phyloP scores from a whole-genome alignment of 2,888 invertebrate genomes.

The Augochlorella aurata region DNA sequence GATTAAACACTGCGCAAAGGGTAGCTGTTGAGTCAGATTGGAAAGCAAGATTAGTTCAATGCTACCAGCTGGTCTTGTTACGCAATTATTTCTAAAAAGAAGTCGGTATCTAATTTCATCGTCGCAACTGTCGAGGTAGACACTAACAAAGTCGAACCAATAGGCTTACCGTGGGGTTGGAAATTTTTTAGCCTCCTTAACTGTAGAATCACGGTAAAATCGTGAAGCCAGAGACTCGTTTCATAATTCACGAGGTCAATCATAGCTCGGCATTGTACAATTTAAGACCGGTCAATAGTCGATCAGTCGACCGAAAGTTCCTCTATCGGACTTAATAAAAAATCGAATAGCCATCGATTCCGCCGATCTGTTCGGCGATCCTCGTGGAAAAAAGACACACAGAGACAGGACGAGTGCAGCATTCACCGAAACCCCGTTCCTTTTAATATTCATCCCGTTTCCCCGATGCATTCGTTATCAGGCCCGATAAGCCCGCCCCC shows the following conservation, averaged over 20 bases:
- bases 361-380: not conserved
- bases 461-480: conserved; percentile 43
- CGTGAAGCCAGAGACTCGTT: too few relatives aligned
- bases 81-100: too few relatives aligned
- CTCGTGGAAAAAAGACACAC: not conserved
- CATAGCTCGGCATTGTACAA: not conserved
- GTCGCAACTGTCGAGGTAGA: too few relatives aligned
- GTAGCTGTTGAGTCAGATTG: too few relatives aligned
- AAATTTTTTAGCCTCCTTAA: not conserved
- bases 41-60: too few relatives aligned
- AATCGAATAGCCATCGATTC: conserved; percentile 1
- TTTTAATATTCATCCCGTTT: conserved; percentile 41
- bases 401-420: not conserved
- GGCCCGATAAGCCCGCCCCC: conserved; percentile 33
- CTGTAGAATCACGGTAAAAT: not conserved
- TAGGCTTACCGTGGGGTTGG: too few relatives aligned
- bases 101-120: too few relatives aligned
- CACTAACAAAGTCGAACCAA: too few relatives aligned
- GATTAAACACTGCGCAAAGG: too few relatives aligned
- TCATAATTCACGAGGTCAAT: not conserved
- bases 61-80: too few relatives aligned
- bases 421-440: not conserved
- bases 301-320: not conserved
- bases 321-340: not conserved
- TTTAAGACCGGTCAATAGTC: not conserved